These are phyloP conservation scores for Allolobophora icterica DNA, from an alignment of 2,888 invertebrate genomes.

Conservation along the genomic window DNA sequence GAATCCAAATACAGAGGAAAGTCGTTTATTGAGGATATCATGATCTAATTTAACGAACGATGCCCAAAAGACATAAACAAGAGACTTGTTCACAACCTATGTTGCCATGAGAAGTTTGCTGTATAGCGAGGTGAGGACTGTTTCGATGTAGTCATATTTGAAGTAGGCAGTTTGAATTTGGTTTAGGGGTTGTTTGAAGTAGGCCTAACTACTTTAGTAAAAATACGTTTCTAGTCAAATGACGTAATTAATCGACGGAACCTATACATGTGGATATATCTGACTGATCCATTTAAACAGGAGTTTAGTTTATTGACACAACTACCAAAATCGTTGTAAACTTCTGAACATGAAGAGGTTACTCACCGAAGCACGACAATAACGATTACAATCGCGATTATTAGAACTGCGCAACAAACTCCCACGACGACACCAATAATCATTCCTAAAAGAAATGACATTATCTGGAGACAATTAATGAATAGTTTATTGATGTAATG, in stretches of 20 bases:
- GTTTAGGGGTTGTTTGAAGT: too few relatives aligned
- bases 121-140: too few relatives aligned
- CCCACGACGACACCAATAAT: background rate
- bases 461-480: too few relatives aligned
- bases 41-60: too few relatives aligned
- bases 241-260: background rate
- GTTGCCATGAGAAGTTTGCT: too few relatives aligned
- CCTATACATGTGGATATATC: background rate
- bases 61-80: too few relatives aligned
- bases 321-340: background rate
- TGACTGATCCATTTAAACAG: background rate
- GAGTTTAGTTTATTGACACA: background rate
- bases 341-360: background rate
- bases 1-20: too few relatives aligned
- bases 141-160: too few relatives aligned
- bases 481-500: background rate
- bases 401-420: background rate
- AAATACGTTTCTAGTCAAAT: background rate
- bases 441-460: background rate
- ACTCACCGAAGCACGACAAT: background rate
- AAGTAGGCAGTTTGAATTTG: too few relatives aligned
- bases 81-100: too few relatives aligned
- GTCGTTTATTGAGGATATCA: too few relatives aligned
- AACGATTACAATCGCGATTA: background rate
- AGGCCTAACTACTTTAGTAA: too few relatives aligned